These are phyloP conservation scores for Patiria pectinifera DNA, from an alignment of 53 echinoderm and acorn worm genomes.

Conservation along the genomic window DNA sequence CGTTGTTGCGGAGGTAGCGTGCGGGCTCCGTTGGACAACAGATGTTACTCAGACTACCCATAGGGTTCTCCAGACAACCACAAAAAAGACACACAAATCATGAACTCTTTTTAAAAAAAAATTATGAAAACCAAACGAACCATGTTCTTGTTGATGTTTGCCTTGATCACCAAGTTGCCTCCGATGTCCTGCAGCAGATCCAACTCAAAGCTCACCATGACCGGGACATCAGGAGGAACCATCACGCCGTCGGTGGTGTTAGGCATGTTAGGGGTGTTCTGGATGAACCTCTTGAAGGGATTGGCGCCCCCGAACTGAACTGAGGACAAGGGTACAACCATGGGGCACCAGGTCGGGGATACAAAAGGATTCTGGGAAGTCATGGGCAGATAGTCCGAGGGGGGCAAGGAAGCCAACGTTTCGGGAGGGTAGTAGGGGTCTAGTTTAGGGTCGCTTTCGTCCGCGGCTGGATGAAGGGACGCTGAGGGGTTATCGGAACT, in stretches of 20 bases:
- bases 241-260: conserved; percentile 49
- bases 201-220: conserved; percentile 74
- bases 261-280: background rate
- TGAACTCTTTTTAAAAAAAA: background rate
- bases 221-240: conserved; percentile 44
- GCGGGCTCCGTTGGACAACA: no score
- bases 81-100: background rate
- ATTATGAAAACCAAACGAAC: background rate
- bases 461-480: background rate
- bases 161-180: conserved; percentile 63
- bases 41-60: background rate
- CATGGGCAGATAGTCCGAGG: background rate
- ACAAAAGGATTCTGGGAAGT: background rate
- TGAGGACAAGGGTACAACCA: conserved; percentile 35
- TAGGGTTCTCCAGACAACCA: background rate
- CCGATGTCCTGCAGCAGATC: conserved; percentile 82
- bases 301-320: conserved; percentile 24
- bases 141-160: conserved; percentile 1
- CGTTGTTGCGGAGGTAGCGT: no score
- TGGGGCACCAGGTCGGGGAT: conserved; percentile 49
- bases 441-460: background rate
- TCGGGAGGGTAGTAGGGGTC: background rate
- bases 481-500: background rate
- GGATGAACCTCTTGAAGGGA: conserved; percentile 61
- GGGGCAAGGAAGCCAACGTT: background rate